Evolutionary conservation across 2,797 vertebrate genomes (phyloP).

Genomic region (Trichosurus vulpecula): DNA sequence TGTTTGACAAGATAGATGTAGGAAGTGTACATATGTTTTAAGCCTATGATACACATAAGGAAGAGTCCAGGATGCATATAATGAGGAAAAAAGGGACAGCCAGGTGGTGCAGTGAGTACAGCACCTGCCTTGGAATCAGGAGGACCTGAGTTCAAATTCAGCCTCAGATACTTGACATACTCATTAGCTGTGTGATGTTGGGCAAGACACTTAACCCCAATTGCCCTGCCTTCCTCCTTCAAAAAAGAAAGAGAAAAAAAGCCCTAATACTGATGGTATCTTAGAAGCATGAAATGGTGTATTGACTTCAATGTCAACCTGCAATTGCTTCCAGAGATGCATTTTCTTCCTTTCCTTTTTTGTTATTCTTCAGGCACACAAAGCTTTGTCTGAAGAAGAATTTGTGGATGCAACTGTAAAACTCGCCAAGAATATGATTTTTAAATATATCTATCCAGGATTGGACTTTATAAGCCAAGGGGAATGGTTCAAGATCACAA

Average conservation of each 20-base stretch:
- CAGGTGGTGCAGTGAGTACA: too few species aligned
- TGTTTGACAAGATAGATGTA: too few species aligned
- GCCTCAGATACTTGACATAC: too few species aligned
- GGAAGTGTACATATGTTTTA: too few species aligned
- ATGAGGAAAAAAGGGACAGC: too few species aligned
- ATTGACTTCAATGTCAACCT: neutral
- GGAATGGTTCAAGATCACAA: conserved; percentile 87
- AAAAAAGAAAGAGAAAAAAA: conserved; percentile 53
- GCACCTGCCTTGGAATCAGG: too few species aligned
- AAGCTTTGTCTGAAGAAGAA: conserved; percentile 52
- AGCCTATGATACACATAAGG: too few species aligned
- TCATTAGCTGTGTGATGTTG: too few species aligned
- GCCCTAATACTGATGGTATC: conserved; percentile 49
- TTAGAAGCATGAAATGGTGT: conserved; percentile 54
- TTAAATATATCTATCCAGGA: conserved; percentile 87
- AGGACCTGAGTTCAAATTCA: too few species aligned
- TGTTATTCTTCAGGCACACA: conserved; percentile 67
- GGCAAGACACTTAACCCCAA: too few species aligned
- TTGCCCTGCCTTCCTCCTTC: too few species aligned
- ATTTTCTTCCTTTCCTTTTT: conserved; percentile 50
- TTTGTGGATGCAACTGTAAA: conserved; percentile 79
- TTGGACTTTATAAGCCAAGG: conserved; percentile 84
- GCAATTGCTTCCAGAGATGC: conserved; percentile 68
- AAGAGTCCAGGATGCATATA: too few species aligned
- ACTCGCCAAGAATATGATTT: conserved; percentile 87